Evolutionary conservation across 2,888 invertebrate genomes (phyloP), one percentile per base, ranked within the genome.

Genomic region (Lasius fuliginosus): DNA sequence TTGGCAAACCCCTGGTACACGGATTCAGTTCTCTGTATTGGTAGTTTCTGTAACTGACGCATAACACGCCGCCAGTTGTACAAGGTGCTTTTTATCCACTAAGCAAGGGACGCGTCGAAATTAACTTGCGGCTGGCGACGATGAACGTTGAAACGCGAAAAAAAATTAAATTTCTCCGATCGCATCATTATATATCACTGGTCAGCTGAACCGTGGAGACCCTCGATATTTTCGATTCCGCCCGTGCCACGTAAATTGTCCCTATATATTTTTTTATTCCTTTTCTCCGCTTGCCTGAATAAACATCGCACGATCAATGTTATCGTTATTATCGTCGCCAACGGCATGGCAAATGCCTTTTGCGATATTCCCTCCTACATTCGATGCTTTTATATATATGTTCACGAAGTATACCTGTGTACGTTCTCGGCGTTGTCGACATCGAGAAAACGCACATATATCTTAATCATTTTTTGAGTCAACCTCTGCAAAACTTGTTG

Each of bases 241-340:
- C 23, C 56, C n/a, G 56, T 5, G 33, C 30, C 46, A 81, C 27
- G 11, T n/a, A 53, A 81, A 81, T 73, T 60, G 27, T 46, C 30
- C 60, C 36, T 36, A 36, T 73, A 33, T 69, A 30, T 12, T 27
- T 30, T 58, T 60, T 69, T 73, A 60, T n/a, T 27, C 27, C 62
- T 27, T n/a, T 49, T 46, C 18, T 49, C 33, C 36, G 58, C 73
- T 27, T 60, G 30, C 60, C 58, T 67, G 58, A 84, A 86, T 62
- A 81, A 84, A 67, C 30, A 75, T 68, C 42, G 49, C 23, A 11
- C 33, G 76, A 56, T 82, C 71, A 62, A 49, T 85, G 56, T 71
- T 79, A 69, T 68, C 53, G 65, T 79, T 75, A 84, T 71, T 84
- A 73, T 62, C 23, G 30, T 33, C 46, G 64, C 30, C 62, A 46